These are phyloP conservation scores for Remorina albescens DNA, from an alignment of 2,797 vertebrate species.

Conservation along the genomic window DNA sequence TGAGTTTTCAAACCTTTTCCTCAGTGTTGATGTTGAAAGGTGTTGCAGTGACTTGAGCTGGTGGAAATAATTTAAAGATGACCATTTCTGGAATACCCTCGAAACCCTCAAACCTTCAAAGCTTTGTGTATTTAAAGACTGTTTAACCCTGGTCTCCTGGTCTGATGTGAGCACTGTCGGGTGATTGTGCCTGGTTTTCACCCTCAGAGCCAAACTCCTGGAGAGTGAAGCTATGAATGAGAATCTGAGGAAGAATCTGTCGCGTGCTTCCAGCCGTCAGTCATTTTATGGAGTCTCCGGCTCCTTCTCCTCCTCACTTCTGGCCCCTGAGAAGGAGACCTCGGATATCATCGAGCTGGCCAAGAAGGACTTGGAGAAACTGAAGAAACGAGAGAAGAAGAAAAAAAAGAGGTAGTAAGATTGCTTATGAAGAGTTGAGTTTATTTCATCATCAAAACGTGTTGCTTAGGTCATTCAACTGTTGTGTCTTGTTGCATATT, in stretches of 20 bases:
- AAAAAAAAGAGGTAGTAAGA: constrained; percentile 94
- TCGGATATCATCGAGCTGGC: constrained; percentile 95
- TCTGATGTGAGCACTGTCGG: background rate
- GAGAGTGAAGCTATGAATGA: constrained; percentile 96
- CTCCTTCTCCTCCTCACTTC: constrained; percentile 85
- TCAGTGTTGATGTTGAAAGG: background rate
- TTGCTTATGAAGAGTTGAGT: background rate
- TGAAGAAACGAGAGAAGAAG: constrained; percentile 95
- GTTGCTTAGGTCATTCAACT: background rate
- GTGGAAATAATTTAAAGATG: background rate
- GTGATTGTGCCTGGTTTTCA: background rate
- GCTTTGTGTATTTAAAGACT: background rate
- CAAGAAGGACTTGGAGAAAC: constrained; percentile 97
- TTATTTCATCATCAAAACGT: background rate
- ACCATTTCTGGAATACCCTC: background rate
- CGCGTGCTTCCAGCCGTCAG: constrained; percentile 89
- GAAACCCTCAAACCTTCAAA: background rate
- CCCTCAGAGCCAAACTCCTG: constrained; percentile 91
- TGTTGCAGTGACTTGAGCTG: background rate
- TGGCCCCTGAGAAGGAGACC: constrained; percentile 93
- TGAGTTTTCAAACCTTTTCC: background rate
- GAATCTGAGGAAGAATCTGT: constrained; percentile 92
- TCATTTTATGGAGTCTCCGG: constrained; percentile 87
- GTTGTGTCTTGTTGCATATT: background rate
- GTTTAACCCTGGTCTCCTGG: no score